Conservation (phyloP, 2,113 vertebrate genomes). For the Megaptera novaeangliae region DNA sequence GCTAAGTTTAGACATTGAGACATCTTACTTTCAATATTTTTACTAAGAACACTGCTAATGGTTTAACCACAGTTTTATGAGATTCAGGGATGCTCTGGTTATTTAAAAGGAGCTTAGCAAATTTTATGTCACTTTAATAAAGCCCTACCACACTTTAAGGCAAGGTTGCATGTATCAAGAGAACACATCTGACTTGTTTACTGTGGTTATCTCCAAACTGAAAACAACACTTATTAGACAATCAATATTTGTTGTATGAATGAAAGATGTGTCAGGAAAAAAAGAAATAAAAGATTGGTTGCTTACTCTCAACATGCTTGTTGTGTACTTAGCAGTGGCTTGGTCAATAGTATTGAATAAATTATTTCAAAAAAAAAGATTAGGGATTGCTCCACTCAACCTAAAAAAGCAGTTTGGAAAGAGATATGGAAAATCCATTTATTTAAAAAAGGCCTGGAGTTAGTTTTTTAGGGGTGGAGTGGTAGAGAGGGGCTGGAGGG, state of each 20-base stretch:
- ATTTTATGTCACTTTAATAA: neutral
- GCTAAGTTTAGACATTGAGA: neutral
- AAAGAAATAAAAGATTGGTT: neutral
- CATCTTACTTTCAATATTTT: neutral
- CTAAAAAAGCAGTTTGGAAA: neutral
- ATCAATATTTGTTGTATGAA: neutral
- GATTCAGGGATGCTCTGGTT: neutral
- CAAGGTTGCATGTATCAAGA: neutral
- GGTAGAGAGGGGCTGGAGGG: neutral
- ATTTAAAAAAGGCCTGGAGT: neutral
- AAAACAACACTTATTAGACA: neutral
- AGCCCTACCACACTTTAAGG: neutral
- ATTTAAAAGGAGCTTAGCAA: neutral
- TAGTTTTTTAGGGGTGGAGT: neutral
- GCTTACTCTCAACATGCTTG: neutral
- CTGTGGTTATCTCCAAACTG: neutral
- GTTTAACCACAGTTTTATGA: neutral
- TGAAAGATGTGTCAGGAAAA: neutral
- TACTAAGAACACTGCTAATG: neutral
- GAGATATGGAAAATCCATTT: neutral
- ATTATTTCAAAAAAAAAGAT: slow-evolving; percentile 4
- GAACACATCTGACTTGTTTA: neutral
- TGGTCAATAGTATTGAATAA: neutral
- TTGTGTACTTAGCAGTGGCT: neutral
- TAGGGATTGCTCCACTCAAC: neutral